A percentile compares a stretch with the other conserved stretches of the same genome.
These are phyloP conservation scores for Gopherus flavomarginatus DNA, from an alignment of 2,113 vertebrate species.

Conservation along the genomic window DNA sequence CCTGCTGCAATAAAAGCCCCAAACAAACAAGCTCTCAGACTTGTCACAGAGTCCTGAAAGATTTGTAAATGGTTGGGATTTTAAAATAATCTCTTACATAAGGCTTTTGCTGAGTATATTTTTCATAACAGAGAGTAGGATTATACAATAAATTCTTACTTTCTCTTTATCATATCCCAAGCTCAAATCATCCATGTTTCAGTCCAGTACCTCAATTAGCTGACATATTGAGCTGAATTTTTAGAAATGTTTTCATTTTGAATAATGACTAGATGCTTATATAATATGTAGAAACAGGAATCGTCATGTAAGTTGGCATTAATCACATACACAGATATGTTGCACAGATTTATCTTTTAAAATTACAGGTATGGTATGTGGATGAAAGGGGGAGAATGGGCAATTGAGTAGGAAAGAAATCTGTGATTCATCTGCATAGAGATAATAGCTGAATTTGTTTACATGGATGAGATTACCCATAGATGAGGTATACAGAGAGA, in stretches of 20 bases:
- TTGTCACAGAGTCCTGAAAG: not conserved
- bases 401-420: not conserved
- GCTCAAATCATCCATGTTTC: not conserved
- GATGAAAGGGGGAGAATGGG: not conserved
- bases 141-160: not conserved
- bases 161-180: not conserved
- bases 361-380: not conserved
- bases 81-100: conserved; percentile 13
- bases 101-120: not conserved
- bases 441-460: not conserved
- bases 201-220: not conserved
- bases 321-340: not conserved
- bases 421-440: not conserved
- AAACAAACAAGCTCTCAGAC: not conserved
- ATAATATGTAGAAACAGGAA: not conserved
- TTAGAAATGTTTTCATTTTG: not conserved
- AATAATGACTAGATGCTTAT: not conserved
- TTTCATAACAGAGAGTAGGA: not conserved
- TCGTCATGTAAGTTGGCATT: not conserved
- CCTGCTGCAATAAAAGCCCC: not conserved
- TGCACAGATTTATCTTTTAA: not conserved
- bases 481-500: no score
- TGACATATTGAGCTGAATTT: not conserved
- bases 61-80: not conserved
- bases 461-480: not conserved